phyloP scores from a whole-genome alignment of 2,888 invertebrate genomes.

The Venustoraphidia nigricollis region DNA sequence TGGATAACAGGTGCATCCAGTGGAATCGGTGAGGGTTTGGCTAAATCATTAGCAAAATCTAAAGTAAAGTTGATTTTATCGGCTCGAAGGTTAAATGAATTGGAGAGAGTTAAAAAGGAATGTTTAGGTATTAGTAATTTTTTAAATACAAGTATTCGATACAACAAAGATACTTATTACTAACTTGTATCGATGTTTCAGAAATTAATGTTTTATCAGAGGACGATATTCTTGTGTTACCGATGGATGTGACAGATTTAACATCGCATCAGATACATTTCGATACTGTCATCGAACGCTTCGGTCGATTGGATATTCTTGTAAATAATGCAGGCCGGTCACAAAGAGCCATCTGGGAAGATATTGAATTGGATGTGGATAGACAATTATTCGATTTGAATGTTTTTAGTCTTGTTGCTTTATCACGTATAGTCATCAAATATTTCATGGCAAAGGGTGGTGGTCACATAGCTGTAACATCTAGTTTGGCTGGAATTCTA shows the following conservation, averaged over 20 bases:
- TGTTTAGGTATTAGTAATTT: conserved; percentile 25
- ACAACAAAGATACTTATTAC: conserved; percentile 15
- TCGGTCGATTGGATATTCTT: conserved; percentile 57
- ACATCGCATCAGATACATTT: conserved; percentile 43
- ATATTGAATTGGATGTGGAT: conserved; percentile 55
- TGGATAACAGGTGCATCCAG: conserved; percentile 78
- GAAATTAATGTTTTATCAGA: conserved; percentile 16
- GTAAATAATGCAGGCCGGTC: conserved; percentile 72
- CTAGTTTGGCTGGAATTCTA: conserved; percentile 56
- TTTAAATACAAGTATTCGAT: background rate
- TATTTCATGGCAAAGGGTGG: conserved; percentile 42
- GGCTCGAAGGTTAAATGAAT: conserved; percentile 43
- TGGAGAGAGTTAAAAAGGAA: conserved; percentile 46
- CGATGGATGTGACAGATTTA: conserved; percentile 48
- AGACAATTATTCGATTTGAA: conserved; percentile 60
- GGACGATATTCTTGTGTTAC: conserved; percentile 49
- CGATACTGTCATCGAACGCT: conserved; percentile 44
- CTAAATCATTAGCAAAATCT: conserved; percentile 46
- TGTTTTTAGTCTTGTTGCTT: conserved; percentile 53
- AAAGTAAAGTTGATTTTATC: conserved; percentile 52
- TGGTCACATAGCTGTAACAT: conserved; percentile 61
- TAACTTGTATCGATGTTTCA: background rate
- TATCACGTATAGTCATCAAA: conserved; percentile 51
- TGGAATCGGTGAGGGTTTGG: conserved; percentile 64
- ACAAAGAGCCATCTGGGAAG: conserved; percentile 57